Percentiles rank a stretch among this genome's conserved stretches.
phyloP scores from a whole-genome alignment of 2,888 invertebrate species.

The Euplexia lucipara region DNA sequence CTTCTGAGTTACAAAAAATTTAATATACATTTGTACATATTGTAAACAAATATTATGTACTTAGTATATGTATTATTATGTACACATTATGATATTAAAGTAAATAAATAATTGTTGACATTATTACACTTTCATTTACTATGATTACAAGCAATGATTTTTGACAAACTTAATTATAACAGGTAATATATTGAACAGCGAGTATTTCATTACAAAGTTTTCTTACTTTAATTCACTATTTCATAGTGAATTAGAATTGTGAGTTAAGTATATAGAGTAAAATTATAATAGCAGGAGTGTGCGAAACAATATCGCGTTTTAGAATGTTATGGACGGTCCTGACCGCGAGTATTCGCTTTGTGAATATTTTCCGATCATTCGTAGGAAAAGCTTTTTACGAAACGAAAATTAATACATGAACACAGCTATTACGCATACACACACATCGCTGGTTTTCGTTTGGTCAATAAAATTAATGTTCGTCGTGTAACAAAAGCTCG shows the following conservation, averaged over 20 bases:
- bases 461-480: too few relatives aligned
- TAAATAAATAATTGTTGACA: constrained; percentile 87
- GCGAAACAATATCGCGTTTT: constrained; percentile 3
- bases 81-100: constrained; percentile 82
- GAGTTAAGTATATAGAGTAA: constrained; percentile 42
- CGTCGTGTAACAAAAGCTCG: too few relatives aligned
- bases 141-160: constrained; percentile 59
- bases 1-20: constrained; percentile 72
- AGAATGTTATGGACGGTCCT: not conserved
- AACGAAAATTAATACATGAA: too few relatives aligned
- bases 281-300: constrained; percentile 15
- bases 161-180: constrained; percentile 59
- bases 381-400: too few relatives aligned
- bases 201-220: constrained; percentile 74
- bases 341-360: too few relatives aligned
- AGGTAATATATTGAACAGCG: constrained; percentile 71
- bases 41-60: constrained; percentile 84
- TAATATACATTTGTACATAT: constrained; percentile 90
- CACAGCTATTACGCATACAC: too few relatives aligned
- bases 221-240: constrained; percentile 72
- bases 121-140: constrained; percentile 78
- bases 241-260: constrained; percentile 72
- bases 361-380: too few relatives aligned
- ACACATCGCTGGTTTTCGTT: too few relatives aligned
- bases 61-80: constrained; percentile 83